A percentile compares a stretch with the other conserved stretches of the same genome.
Conservation (phyloP, 2,113 vertebrate genomes). For the Pelmatolapia mariae region DNA sequence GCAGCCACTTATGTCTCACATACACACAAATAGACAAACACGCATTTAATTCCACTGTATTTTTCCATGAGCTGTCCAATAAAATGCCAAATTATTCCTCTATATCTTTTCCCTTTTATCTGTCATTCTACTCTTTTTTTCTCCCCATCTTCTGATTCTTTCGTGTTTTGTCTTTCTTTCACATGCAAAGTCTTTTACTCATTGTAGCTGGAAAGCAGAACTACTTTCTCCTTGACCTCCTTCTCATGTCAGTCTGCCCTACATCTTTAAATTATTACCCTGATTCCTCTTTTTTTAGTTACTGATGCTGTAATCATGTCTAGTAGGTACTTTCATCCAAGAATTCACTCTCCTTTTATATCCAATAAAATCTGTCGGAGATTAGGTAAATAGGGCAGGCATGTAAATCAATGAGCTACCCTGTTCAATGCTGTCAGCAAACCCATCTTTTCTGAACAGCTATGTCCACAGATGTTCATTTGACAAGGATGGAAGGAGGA, state of each 20-base stretch:
- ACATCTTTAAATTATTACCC: neutral
- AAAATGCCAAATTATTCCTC: neutral
- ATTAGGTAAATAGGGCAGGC: neutral
- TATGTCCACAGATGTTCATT: neutral
- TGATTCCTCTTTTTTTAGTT: neutral
- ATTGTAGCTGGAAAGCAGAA: neutral
- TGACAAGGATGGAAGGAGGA: neutral
- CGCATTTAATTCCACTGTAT: neutral
- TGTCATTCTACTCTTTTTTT: neutral
- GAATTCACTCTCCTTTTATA: neutral
- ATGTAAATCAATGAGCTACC: neutral
- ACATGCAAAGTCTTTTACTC: neutral
- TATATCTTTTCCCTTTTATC: neutral
- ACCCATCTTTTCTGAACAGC: neutral
- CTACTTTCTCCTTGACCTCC: neutral
- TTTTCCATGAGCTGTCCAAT: neutral
- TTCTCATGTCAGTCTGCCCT: neutral
- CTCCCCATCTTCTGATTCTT: neutral
- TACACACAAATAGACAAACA: neutral
- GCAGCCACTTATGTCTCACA: constrained; percentile 2
- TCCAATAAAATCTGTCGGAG: neutral
- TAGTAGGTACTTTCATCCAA: neutral
- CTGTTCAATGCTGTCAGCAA: neutral
- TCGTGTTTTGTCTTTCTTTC: neutral
- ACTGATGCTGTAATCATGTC: neutral